These are phyloP conservation scores for Notamacropus eugenii DNA, from an alignment of 2,797 vertebrate species.

Conservation along the genomic window DNA sequence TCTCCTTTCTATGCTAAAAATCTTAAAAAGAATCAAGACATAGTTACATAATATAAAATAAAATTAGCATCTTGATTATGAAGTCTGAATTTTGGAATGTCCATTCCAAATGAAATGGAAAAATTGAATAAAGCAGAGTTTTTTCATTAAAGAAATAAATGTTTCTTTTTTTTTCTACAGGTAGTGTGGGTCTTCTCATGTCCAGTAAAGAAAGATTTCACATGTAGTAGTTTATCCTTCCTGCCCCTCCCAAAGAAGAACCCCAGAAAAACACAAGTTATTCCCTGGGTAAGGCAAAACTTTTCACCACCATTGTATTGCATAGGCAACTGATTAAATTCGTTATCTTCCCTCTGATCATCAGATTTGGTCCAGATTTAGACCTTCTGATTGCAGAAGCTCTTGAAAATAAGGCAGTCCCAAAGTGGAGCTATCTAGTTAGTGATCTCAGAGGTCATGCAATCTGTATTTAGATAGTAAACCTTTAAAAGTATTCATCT, in stretches of 20 bases:
- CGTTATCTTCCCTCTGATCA: neutral
- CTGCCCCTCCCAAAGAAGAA: neutral
- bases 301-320: neutral
- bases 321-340: neutral
- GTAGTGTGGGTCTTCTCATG: neutral
- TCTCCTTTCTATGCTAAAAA: neutral
- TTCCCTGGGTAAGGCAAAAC: neutral
- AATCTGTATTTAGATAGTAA: neutral
- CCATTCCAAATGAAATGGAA: neutral
- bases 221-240: neutral
- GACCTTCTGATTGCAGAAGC: neutral
- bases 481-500: neutral
- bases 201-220: neutral
- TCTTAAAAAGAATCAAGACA: neutral
- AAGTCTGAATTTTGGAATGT: neutral
- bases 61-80: neutral
- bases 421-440: neutral
- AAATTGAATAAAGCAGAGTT: neutral
- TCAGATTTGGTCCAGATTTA: neutral
- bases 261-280: neutral
- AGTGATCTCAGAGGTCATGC: neutral
- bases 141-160: neutral
- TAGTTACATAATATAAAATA: neutral
- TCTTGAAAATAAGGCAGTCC: neutral
- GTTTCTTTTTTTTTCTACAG: neutral